Evolutionary conservation across 2,797 vertebrate species (phyloP), one percentile per base, ranked within the genome.

Genomic region (Synanceia verrucosa): DNA sequence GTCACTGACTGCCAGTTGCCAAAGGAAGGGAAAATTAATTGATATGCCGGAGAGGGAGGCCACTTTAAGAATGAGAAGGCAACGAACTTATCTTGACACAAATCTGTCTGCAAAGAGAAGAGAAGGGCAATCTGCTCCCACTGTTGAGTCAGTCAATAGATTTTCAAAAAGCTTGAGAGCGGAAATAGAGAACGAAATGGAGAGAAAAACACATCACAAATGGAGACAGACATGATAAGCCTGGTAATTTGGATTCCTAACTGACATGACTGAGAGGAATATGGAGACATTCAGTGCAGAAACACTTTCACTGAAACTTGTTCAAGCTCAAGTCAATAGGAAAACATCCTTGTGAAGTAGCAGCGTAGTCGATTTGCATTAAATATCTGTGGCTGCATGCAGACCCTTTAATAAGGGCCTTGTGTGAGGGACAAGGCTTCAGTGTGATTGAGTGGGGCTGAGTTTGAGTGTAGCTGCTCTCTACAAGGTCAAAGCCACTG

Each of bases 401-500:
- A 46, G 79, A n/a, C n/a, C 57, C 62, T 80, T 66, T 64, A 57
- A 57, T 33, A 19, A 36, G 0, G 28, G 18, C 47, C 39, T 31
- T 26, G 56, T 74, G 57, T 64, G 59, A 71, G 64, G 65, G 72
- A 47, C 33, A 64, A 52, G 43, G 67, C 50, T 64, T 76, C 61
- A 56, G 52, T 5, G 3, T 75, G 75, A 90, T 75, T 51, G 73
- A 90, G 67, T 44, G 61, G 21, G 36, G 58, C 31, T 26, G 51
- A 66, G 64, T 28, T 55, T 7, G 26, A 57, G 77, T 53, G 53
- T 67, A 71, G 57, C 70, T 61, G 57, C 53, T 77, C 66, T 67
- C 65, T 36, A 61, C 84, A 87, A 92, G 86, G 90, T 86, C 83
- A 83, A 3, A 39, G 67, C 70, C 53, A 43, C 43, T 67, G 76